A percentile compares a stretch with the other conserved stretches of the same genome.
Evolutionary conservation across 2,797 vertebrate genomes (phyloP).

Genomic region (Dendrocincla fuliginosa): DNA sequence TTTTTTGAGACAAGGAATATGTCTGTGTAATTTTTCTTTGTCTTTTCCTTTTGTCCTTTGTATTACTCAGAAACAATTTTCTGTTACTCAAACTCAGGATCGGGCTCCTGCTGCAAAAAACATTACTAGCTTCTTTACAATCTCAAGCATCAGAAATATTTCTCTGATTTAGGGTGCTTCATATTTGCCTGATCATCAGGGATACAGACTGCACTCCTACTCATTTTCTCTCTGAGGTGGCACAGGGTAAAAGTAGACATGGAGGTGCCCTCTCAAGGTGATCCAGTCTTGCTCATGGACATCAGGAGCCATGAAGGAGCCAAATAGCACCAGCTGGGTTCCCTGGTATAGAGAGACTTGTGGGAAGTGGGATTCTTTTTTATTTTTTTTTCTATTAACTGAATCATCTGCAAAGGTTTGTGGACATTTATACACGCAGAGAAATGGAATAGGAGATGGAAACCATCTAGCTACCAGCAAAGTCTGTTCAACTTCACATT

Average conservation of each 20-base stretch:
- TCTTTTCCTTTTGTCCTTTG: neutral
- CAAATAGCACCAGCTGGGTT: neutral
- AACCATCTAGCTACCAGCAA: neutral
- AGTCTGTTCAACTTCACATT: neutral
- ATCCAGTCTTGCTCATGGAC: neutral
- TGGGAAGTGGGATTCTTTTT: neutral
- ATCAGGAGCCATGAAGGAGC: neutral
- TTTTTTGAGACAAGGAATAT: neutral
- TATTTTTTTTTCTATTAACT: neutral
- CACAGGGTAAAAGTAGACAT: neutral
- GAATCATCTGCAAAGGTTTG: neutral
- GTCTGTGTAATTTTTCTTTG: neutral
- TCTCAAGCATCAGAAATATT: neutral
- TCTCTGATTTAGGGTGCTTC: neutral
- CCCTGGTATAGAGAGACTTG: neutral
- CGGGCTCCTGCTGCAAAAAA: neutral
- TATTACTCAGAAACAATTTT: neutral
- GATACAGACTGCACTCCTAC: neutral
- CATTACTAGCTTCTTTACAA: neutral
- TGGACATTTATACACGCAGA: neutral
- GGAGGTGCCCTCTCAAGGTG: fast-evolving
- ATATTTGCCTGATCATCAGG: neutral
- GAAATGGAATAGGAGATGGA: neutral
- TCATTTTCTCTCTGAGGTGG: neutral
- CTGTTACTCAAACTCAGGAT: neutral